Percentiles rank a stretch among this genome's conserved stretches.
phyloP scores from a whole-genome alignment of 2,113 vertebrate genomes.

The Polypterus senegalus region DNA sequence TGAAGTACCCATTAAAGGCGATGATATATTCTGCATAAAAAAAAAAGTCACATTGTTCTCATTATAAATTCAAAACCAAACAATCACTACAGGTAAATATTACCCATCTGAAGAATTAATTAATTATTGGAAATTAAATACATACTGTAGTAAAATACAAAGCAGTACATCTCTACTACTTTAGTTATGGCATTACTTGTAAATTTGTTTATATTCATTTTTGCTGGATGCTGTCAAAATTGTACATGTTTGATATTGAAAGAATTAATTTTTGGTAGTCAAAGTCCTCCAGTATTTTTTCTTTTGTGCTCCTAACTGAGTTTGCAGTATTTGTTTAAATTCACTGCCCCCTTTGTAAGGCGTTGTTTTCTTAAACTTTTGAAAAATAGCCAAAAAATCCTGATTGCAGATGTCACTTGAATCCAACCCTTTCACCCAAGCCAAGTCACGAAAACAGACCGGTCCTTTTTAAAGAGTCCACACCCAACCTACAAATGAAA shows the following conservation, averaged over 20 bases:
- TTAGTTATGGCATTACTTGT: too few relatives aligned
- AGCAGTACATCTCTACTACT: not conserved
- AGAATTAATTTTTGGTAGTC: too few relatives aligned
- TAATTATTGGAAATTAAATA: not conserved
- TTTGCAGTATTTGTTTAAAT: too few relatives aligned
- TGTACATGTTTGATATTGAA: too few relatives aligned
- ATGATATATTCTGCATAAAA: conserved; percentile 81
- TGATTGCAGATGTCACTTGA: not conserved
- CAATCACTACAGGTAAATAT: not conserved
- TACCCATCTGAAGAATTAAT: not conserved
- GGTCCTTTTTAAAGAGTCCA: too few relatives aligned
- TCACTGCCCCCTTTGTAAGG: conserved; percentile 10
- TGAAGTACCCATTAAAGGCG: conserved; percentile 81
- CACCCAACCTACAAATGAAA: too few relatives aligned
- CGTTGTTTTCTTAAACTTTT: conserved; percentile 7
- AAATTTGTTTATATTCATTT: too few relatives aligned
- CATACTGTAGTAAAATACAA: too few relatives aligned
- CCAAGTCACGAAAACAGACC: too few relatives aligned
- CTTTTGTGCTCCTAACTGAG: not conserved
- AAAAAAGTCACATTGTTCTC: conserved; percentile 5
- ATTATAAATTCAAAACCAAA: not conserved
- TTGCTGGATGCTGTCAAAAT: too few relatives aligned
- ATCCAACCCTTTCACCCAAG: not conserved
- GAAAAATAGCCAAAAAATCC: conserved; percentile 5
- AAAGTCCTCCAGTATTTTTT: not conserved